These are phyloP conservation scores for Ditula angustiorana DNA, from an alignment of 2,888 invertebrate genomes.

Conservation along the genomic window DNA sequence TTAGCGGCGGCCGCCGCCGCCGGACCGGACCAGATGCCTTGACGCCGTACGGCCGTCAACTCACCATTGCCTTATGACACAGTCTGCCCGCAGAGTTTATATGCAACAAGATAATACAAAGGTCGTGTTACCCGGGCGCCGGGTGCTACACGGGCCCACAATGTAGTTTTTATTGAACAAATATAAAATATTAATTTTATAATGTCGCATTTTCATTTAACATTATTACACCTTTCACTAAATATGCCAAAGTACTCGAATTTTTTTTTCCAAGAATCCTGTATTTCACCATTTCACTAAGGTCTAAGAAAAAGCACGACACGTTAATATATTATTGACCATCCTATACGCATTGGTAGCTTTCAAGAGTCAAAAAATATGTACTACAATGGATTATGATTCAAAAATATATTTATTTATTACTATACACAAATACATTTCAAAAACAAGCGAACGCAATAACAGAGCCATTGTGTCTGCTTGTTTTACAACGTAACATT, in stretches of 20 bases:
- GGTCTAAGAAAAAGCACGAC: too few species aligned
- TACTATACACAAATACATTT: conserved; percentile 10
- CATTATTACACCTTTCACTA: neutral
- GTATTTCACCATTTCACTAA: too few species aligned
- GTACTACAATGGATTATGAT: neutral
- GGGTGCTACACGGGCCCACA: conserved; percentile 82
- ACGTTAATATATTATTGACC: too few species aligned
- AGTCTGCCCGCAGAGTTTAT: conserved; percentile 86
- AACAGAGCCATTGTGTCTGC: conserved; percentile 16
- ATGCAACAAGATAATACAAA: conserved; percentile 85
- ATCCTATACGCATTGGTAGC: too few species aligned
- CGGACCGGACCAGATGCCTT: conserved; percentile 73
- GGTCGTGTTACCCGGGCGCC: conserved; percentile 85
- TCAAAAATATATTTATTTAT: conserved; percentile 22
- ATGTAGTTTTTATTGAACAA: conserved; percentile 86
- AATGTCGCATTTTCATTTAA: conserved; percentile 75
- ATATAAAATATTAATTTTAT: conserved; percentile 86
- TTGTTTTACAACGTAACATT: conserved; percentile 13
- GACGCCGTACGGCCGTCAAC: conserved; percentile 67
- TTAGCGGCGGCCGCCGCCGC: conserved; percentile 58
- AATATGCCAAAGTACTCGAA: too few species aligned
- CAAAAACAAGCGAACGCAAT: neutral
- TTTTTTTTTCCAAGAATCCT: too few species aligned
- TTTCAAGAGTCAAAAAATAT: too few species aligned
- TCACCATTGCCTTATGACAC: conserved; percentile 84